Percentiles rank a stretch among this genome's conserved stretches.
Evolutionary conservation across 2,113 vertebrate genomes (phyloP).

Genomic region (Oxyura jamaicensis): DNA sequence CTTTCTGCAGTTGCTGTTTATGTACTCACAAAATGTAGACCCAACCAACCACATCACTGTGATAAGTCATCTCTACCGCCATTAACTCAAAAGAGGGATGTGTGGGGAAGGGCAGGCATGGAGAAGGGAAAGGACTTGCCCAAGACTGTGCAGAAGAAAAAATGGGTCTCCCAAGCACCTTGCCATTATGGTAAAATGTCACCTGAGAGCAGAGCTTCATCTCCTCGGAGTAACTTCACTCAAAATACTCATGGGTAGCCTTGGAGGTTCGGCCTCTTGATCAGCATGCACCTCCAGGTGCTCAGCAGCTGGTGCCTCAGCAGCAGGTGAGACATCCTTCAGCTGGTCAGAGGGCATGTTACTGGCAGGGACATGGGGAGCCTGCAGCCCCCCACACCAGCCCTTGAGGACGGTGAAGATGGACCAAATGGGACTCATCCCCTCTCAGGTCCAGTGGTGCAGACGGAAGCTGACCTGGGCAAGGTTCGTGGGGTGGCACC

Average conservation of each 20-base stretch:
- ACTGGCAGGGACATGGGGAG: not conserved
- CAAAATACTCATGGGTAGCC: not conserved
- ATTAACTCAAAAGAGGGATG: not conserved
- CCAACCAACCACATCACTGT: not conserved
- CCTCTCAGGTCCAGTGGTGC: not conserved
- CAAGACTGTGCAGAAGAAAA: not conserved
- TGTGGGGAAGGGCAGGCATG: not conserved
- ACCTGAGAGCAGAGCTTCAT: not conserved
- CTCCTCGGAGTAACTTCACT: not conserved
- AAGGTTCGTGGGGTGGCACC: not conserved
- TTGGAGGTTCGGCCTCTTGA: not conserved
- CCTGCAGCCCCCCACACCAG: not conserved
- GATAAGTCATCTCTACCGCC: not conserved
- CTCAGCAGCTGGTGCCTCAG: not conserved
- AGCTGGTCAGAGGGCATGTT: rapidly evolving
- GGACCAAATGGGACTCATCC: not conserved
- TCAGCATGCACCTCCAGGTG: not conserved
- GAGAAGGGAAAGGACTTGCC: not conserved
- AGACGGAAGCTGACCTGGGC: not conserved
- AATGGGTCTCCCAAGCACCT: rapidly evolving
- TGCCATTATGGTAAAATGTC: not conserved
- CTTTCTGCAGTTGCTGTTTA: not conserved
- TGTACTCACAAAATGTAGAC: not conserved
- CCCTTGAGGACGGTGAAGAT: too few species aligned
- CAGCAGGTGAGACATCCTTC: not conserved